Conservation (phyloP, 2,113 vertebrate species). For the Opisthocomus hoazin region DNA sequence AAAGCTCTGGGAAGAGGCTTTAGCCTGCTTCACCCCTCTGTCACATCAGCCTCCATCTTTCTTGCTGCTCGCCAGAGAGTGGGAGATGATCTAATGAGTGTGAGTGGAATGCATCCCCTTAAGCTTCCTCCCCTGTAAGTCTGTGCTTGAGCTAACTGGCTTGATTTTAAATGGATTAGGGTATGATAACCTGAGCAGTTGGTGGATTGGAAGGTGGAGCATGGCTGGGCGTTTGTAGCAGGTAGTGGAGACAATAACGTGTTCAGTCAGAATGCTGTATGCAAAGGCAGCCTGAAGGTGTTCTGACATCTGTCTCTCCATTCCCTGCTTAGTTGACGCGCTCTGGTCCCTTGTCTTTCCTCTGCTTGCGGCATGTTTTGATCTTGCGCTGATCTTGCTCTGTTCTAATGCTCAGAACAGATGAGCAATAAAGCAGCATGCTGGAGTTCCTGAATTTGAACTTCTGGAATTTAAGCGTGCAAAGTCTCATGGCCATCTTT, state of each 20-base stretch:
- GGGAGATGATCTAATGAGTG: background rate
- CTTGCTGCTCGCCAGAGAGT: background rate
- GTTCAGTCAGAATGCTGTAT: background rate
- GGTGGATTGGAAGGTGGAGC: background rate
- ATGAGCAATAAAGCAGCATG: background rate
- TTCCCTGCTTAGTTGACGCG: background rate
- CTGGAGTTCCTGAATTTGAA: background rate
- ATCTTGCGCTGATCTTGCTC: background rate
- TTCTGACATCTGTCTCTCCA: background rate
- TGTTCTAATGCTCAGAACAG: background rate
- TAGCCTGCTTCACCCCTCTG: background rate
- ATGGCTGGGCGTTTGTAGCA: background rate
- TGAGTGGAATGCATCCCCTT: background rate
- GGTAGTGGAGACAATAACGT: background rate
- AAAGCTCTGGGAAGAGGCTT: background rate
- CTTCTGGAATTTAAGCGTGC: background rate
- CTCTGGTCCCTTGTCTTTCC: background rate
- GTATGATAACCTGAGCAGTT: background rate
- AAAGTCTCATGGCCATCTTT: background rate
- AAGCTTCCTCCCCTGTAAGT: background rate
- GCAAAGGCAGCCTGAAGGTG: background rate
- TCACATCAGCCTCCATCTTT: background rate
- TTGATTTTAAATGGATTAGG: background rate
- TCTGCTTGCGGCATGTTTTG: background rate
- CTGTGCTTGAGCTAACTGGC: background rate